Conservation (phyloP, 2,888 invertebrate species). For the Buathra laborator region DNA sequence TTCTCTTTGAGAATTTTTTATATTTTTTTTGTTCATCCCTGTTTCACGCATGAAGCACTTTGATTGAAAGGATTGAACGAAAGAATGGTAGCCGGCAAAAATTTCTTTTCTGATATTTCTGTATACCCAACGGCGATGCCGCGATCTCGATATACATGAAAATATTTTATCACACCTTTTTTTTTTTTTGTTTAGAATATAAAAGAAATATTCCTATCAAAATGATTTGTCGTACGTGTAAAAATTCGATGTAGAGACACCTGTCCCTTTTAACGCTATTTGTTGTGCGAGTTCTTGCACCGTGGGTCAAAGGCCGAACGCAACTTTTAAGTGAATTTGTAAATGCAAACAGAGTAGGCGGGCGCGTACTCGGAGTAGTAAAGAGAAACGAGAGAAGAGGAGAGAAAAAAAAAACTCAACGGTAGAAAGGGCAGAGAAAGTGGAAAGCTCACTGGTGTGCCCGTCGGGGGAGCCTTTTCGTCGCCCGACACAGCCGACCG, state of each 20-base stretch:
- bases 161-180: too few species aligned
- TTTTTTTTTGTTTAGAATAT: neutral
- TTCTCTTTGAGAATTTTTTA: too few species aligned
- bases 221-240: neutral
- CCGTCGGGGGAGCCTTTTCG: conserved; percentile 26
- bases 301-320: neutral
- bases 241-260: neutral
- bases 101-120: too few species aligned
- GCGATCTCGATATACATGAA: too few species aligned
- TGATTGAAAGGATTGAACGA: too few species aligned
- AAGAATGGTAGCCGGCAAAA: too few species aligned
- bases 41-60: too few species aligned
- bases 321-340: conserved; percentile 8
- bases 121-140: too few species aligned
- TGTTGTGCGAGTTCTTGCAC: neutral
- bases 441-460: neutral
- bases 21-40: too few species aligned
- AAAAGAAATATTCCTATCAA: neutral
- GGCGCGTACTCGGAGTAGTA: neutral
- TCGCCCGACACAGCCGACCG: conserved; percentile 7
- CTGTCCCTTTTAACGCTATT: neutral
- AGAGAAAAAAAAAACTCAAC: neutral
- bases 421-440: conserved; percentile 2
- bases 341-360: conserved; percentile 5
- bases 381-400: neutral